Percentiles rank a stretch among this genome's conserved stretches.
phyloP scores from a whole-genome alignment of 2,797 vertebrate genomes.

The Phalloptychus januarius region DNA sequence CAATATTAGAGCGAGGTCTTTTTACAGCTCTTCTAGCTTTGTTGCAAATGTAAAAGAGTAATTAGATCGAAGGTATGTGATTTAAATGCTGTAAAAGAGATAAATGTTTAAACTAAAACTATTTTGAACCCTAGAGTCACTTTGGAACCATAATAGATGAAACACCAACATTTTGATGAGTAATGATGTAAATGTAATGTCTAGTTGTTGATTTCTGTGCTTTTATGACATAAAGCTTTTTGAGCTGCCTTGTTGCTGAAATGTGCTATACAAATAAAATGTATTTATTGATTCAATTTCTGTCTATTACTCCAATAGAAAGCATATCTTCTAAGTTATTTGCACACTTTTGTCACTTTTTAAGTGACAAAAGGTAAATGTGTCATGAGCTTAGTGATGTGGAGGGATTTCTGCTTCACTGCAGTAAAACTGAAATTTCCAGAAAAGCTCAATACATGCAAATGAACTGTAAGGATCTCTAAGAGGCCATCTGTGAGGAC shows the following conservation, averaged over 20 bases:
- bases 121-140: background rate
- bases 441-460: background rate
- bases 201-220: too few species aligned
- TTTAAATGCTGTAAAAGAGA: background rate
- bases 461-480: background rate
- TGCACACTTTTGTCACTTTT: too few species aligned
- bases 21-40: background rate
- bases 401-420: background rate
- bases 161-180: too few species aligned
- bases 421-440: background rate
- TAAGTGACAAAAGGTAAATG: background rate
- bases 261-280: too few species aligned
- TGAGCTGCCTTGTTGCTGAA: too few species aligned
- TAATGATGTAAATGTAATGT: too few species aligned
- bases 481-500: background rate
- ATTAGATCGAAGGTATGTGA: background rate
- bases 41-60: background rate
- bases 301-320: background rate
- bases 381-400: background rate
- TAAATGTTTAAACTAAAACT: background rate
- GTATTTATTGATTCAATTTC: background rate
- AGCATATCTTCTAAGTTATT: background rate
- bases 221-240: too few species aligned
- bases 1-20: background rate
- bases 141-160: too few species aligned